These are phyloP conservation scores for Palythoa caribaeorum DNA, from an alignment of 92 coral and sea anemone species.

Conservation along the genomic window DNA sequence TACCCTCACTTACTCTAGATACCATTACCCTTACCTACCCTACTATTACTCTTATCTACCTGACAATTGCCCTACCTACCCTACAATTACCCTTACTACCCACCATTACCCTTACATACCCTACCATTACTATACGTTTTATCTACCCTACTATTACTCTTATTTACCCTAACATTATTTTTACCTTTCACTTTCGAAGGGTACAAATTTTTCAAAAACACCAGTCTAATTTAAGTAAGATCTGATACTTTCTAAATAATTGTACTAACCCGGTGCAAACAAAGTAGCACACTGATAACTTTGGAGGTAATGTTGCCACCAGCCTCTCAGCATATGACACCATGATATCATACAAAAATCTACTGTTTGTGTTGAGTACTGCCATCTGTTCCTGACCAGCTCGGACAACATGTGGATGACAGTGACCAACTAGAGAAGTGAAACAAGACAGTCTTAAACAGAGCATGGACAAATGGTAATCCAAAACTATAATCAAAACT, in stretches of 20 bases:
- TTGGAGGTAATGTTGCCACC: constrained; percentile 80
- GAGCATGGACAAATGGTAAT: background rate
- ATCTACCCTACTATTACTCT: too few relatives aligned
- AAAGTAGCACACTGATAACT: constrained; percentile 79
- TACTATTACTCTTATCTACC: too few relatives aligned
- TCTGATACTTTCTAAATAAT: background rate
- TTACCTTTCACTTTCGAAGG: too few relatives aligned
- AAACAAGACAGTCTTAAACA: background rate
- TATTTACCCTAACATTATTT: too few relatives aligned
- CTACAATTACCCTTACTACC: too few relatives aligned
- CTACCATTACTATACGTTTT: too few relatives aligned
- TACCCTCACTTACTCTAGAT: too few relatives aligned
- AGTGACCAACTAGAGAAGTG: constrained; percentile 83
- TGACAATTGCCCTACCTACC: too few relatives aligned
- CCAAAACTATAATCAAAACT: too few relatives aligned
- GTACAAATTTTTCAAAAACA: too few relatives aligned
- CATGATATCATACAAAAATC: constrained; percentile 89
- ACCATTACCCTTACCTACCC: too few relatives aligned
- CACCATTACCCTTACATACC: too few relatives aligned
- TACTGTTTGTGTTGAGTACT: constrained; percentile 91
- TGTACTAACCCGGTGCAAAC: constrained; percentile 93
- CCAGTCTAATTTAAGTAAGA: background rate
- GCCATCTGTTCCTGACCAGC: constrained; percentile 93
- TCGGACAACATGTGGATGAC: constrained; percentile 87
- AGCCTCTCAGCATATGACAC: constrained; percentile 90